A percentile compares a stretch with the other conserved stretches of the same genome.
phyloP scores from a whole-genome alignment of 2,888 invertebrate species.

The Aricia artaxerxes region DNA sequence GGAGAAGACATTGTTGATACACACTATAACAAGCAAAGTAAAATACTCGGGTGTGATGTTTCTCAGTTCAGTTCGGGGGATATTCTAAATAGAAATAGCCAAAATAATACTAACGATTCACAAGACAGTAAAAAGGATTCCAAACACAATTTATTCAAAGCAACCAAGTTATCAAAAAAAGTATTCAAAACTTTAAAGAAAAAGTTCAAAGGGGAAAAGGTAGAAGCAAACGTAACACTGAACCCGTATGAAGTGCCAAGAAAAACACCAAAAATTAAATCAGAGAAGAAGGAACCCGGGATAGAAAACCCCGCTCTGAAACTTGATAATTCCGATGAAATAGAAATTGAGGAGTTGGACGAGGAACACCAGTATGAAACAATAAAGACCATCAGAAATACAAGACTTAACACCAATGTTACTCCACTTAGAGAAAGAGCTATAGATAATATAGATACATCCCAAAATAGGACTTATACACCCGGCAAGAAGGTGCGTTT shows the following conservation, averaged over 20 bases:
- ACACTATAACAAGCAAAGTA: slow-evolving; percentile 70
- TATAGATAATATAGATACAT: slow-evolving; percentile 54
- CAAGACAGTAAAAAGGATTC: slow-evolving; percentile 62
- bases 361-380: slow-evolving; percentile 72
- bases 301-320: slow-evolving; percentile 72
- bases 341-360: slow-evolving; percentile 66
- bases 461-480: slow-evolving; percentile 61
- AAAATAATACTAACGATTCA: slow-evolving; percentile 60
- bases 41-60: slow-evolving; percentile 72
- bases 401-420: slow-evolving; percentile 67
- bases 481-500: slow-evolving; percentile 74
- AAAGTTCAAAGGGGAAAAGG: slow-evolving; percentile 70
- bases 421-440: slow-evolving; percentile 64
- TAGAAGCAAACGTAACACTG: slow-evolving; percentile 53
- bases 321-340: slow-evolving; percentile 72
- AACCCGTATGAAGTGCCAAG: slow-evolving; percentile 76
- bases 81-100: slow-evolving; percentile 62
- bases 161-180: slow-evolving; percentile 66
- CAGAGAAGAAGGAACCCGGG: slow-evolving; percentile 58
- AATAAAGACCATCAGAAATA: slow-evolving; percentile 69
- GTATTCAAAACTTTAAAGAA: slow-evolving; percentile 71
- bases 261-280: slow-evolving; percentile 60
- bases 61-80: slow-evolving; percentile 69
- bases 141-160: slow-evolving; percentile 64
- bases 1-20: slow-evolving; percentile 51